Conservation (phyloP, 2,888 invertebrate genomes). For the Cremastobaeus sp. region DNA sequence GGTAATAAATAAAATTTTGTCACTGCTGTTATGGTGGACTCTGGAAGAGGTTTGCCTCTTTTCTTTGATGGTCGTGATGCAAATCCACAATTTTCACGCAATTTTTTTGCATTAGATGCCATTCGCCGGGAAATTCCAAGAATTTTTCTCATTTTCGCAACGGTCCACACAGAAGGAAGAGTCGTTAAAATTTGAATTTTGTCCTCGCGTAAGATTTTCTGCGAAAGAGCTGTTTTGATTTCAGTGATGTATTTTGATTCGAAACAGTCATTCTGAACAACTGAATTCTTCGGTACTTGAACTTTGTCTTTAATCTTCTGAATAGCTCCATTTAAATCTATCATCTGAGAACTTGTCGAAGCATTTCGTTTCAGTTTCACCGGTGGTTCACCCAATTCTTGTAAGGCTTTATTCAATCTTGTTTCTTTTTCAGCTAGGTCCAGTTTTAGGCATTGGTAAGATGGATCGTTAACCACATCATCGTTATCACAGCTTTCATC, state of each 20-base stretch:
- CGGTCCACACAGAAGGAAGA: constrained; percentile 14
- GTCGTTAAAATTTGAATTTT: constrained; percentile 33
- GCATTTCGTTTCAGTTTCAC: background rate
- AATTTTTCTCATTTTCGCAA: constrained; percentile 7
- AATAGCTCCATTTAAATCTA: background rate
- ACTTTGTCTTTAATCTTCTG: background rate
- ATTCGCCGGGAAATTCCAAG: constrained; percentile 26
- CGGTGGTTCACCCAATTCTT: constrained; percentile 18
- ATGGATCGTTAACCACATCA: background rate
- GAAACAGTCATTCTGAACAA: background rate
- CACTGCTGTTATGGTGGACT: background rate
- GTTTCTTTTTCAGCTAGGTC: background rate
- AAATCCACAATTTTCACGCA: constrained; percentile 1
- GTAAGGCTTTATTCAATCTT: background rate
- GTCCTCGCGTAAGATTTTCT: background rate
- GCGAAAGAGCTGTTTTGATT: constrained; percentile 6
- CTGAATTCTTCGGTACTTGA: background rate
- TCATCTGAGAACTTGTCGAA: background rate
- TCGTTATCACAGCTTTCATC: background rate
- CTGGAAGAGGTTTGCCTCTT: background rate
- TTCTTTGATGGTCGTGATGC: constrained; percentile 6
- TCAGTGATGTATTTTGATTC: background rate
- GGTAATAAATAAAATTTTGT: constrained; percentile 19
- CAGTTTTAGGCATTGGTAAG: background rate
- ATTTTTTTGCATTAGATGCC: constrained; percentile 23